These are phyloP conservation scores for Dermolepida albohirtum DNA, from an alignment of 2,888 invertebrate genomes.

Conservation along the genomic window DNA sequence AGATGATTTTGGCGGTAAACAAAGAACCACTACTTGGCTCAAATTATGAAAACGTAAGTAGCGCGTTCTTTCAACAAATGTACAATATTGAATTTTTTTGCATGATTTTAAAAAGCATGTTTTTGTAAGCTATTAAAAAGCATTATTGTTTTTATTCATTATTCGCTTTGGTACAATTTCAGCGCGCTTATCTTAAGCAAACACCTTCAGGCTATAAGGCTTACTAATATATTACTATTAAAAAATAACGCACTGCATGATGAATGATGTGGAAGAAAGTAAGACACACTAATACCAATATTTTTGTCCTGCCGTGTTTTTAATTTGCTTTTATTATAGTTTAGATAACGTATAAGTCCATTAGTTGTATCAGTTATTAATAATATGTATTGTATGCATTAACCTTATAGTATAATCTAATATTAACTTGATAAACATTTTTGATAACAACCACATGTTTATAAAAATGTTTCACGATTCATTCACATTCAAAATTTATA, in stretches of 20 bases:
- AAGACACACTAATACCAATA: conserved; percentile 9
- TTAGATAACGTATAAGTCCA: conserved; percentile 27
- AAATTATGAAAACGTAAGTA: conserved; percentile 85
- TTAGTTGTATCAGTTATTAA: conserved; percentile 29
- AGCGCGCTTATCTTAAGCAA: conserved; percentile 17
- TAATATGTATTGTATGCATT: conserved; percentile 22
- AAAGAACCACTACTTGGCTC: conserved; percentile 89
- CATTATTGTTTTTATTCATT: conserved; percentile 1
- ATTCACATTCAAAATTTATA: conserved; percentile 15
- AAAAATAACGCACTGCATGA: conserved; percentile 2
- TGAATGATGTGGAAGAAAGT: conserved; percentile 31
- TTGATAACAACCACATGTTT: conserved; percentile 35
- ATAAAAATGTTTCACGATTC: conserved; percentile 22
- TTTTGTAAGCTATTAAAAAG: background rate
- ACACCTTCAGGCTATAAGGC: background rate
- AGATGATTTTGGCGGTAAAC: conserved; percentile 97
- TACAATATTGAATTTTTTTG: background rate
- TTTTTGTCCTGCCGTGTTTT: conserved; percentile 16
- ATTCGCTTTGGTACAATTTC: no score
- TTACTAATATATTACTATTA: conserved; percentile 4
- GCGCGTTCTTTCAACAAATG: background rate
- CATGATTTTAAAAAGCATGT: background rate
- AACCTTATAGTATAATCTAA: conserved; percentile 32
- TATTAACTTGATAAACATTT: conserved; percentile 40
- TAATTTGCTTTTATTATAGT: conserved; percentile 28